Conservation (phyloP, 2,888 invertebrate species). For the Aromia moschata region DNA sequence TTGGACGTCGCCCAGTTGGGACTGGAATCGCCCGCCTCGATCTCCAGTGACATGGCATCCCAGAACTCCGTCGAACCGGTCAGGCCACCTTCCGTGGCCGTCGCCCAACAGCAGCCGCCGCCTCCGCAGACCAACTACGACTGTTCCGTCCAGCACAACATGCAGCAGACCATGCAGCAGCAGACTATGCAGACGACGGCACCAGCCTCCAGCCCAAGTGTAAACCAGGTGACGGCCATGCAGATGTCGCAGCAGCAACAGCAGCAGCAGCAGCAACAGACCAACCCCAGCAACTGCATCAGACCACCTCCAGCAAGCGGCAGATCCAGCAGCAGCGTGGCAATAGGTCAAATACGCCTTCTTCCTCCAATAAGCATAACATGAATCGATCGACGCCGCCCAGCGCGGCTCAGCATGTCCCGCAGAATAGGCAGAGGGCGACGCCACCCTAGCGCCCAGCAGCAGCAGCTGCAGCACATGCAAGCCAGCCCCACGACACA, state of each 20-base stretch:
- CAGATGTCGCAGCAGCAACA: slow-evolving; percentile 55
- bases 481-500: slow-evolving; percentile 58
- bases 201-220: slow-evolving; percentile 64
- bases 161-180: slow-evolving; percentile 57
- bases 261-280: slow-evolving; percentile 50
- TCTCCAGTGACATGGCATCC: slow-evolving; percentile 84
- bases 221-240: slow-evolving; percentile 44
- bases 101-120: slow-evolving; percentile 46
- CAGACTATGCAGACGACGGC: slow-evolving; percentile 47
- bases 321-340: slow-evolving; percentile 57
- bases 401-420: slow-evolving; percentile 38
- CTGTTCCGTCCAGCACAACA: slow-evolving; percentile 80
- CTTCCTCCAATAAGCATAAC: slow-evolving; percentile 54
- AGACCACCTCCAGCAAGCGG: slow-evolving; percentile 55
- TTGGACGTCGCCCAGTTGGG: slow-evolving; percentile 85
- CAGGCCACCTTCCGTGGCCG: slow-evolving; percentile 67
- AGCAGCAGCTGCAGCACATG: slow-evolving; percentile 57
- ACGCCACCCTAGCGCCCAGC: slow-evolving; percentile 57
- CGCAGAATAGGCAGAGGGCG: slow-evolving; percentile 53
- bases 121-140: slow-evolving; percentile 66
- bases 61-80: slow-evolving; percentile 74
- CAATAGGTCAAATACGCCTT: slow-evolving; percentile 57
- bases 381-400: slow-evolving; percentile 57
- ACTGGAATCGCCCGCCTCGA: slow-evolving; percentile 88
- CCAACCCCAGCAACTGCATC: slow-evolving; percentile 49